These are phyloP conservation scores for Pogonophryne albipinna DNA, from an alignment of 2,797 vertebrate genomes.

Conservation along the genomic window DNA sequence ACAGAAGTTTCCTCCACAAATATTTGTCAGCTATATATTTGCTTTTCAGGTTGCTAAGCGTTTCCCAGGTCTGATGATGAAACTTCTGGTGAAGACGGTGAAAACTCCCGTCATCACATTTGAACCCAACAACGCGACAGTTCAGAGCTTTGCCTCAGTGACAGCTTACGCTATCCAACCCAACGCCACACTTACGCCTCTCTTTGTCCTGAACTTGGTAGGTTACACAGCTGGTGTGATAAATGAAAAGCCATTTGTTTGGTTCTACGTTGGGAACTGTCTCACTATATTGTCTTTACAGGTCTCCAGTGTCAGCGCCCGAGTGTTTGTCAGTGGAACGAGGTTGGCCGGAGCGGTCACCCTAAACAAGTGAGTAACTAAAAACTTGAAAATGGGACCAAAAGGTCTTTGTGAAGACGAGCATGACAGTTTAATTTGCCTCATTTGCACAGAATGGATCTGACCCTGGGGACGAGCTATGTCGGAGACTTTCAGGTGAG, in stretches of 20 bases:
- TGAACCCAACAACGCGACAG: conserved; percentile 68
- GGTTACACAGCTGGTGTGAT: conserved; percentile 22
- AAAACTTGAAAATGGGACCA: neutral
- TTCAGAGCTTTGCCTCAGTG: conserved; percentile 61
- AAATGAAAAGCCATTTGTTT: neutral
- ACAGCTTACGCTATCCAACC: conserved; percentile 82
- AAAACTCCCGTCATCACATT: conserved; percentile 69
- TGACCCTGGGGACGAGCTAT: conserved; percentile 77
- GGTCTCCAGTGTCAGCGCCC: conserved; percentile 77
- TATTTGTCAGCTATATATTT: neutral
- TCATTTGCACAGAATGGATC: conserved; percentile 72
- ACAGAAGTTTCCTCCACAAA: too few species aligned
- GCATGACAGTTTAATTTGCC: conserved; percentile 38
- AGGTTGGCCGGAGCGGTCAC: conserved; percentile 73
- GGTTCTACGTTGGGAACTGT: neutral
- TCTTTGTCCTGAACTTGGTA: conserved; percentile 84
- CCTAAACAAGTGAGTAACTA: conserved; percentile 79
- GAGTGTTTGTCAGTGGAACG: conserved; percentile 64
- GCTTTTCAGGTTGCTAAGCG: conserved; percentile 73
- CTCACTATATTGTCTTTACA: conserved; percentile 36
- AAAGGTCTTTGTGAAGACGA: conserved; percentile 24
- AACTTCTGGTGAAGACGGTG: conserved; percentile 71
- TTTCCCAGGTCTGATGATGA: conserved; percentile 82
- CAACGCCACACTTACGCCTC: conserved; percentile 77
- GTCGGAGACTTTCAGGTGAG: conserved; percentile 84